Evolutionary conservation across 2,888 invertebrate genomes (phyloP), one percentile per base, ranked within the genome.

Genomic region (Crioceris asparagi): DNA sequence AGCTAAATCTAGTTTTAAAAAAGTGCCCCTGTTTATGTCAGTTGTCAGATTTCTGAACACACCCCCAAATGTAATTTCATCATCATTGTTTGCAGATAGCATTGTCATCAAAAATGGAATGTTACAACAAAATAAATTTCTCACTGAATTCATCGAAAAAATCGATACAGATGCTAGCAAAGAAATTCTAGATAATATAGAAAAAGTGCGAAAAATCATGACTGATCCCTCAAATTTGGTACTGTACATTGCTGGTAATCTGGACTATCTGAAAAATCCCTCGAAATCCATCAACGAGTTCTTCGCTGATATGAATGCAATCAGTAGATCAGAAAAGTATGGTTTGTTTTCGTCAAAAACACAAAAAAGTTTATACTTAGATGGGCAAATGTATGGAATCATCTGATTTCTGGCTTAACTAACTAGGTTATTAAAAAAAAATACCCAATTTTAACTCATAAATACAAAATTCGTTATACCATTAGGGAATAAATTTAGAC

Each of bases 81-180:
- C n/a, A n/a, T n/a, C n/a, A n/a, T n/a, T n/a, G n/a, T n/a, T 46
- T 55, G 39, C 59, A 71, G 80, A 83, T 51, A 83, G 79, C 56
- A 90, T 88, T 61, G 68, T 76, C 36, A 75, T 77, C 54, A 71
- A 74, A 48, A 71, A 73, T 48, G 80, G 82, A 31, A 75, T 87
- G 51, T 60, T 90, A 11, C 69, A 80, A 0, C 90, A 91, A 54
- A 79, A 81, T 40, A 74, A 74, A 46, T 90, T 90, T 62, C 68
- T 91, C 15, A 76, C 74, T 5, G 68, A 74, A 6, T 56, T 87
- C 11, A 55, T 82, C n/a, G 71, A 75, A 36, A 68, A 69, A 38
- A 56, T 83, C 30, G 70, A 69, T 41, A 42, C 52, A 2, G 69
- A 70, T 14, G 56, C 56, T 4, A 60, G 64, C 17, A 67, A 70